These are phyloP conservation scores for Paramacrobiotus metropolitanus DNA, from an alignment of 1,140 invertebrate genomes.

Conservation along the genomic window DNA sequence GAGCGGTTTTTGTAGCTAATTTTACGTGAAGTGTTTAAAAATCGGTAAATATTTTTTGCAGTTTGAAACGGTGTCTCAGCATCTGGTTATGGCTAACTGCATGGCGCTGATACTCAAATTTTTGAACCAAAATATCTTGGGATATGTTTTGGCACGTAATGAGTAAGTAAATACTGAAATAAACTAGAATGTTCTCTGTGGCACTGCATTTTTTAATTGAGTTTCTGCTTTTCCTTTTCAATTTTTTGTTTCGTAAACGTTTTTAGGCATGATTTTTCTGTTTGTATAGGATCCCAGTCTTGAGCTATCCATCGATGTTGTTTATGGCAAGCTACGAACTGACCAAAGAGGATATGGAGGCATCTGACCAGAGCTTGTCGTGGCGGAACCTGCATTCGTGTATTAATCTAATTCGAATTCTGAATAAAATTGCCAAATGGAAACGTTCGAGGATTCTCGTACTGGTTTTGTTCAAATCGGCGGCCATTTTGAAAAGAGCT, in stretches of 20 bases:
- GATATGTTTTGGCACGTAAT: constrained; percentile 84
- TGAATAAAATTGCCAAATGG: constrained; percentile 98
- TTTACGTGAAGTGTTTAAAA: no score
- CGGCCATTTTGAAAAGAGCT: constrained; percentile 85
- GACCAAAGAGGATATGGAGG: constrained; percentile 83
- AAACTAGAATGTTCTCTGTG: no score
- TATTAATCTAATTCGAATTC: constrained; percentile 81
- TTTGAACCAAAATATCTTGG: constrained; percentile 92
- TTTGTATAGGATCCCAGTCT: constrained; percentile 48
- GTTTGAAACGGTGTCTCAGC: constrained; percentile 97
- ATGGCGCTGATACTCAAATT: constrained; percentile 95
- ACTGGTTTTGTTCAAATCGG: constrained; percentile 95
- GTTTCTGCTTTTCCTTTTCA: neutral
- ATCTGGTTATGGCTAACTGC: constrained; percentile 96
- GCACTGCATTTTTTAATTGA: neutral
- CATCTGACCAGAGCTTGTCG: constrained; percentile 58
- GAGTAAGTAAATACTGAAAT: constrained; percentile 33
- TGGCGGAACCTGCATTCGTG: constrained; percentile 97
- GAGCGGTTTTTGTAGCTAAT: no score
- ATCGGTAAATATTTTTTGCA: constrained; percentile 29
- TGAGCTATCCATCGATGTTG: constrained; percentile 74
- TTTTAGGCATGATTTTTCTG: neutral
- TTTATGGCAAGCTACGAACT: constrained; percentile 18
- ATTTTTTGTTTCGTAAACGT: neutral
- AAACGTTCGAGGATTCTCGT: constrained; percentile 97